Base-by-base conservation (phyloP, 2,888 invertebrate genomes). In the Hydrotaea diabolus region DNA sequence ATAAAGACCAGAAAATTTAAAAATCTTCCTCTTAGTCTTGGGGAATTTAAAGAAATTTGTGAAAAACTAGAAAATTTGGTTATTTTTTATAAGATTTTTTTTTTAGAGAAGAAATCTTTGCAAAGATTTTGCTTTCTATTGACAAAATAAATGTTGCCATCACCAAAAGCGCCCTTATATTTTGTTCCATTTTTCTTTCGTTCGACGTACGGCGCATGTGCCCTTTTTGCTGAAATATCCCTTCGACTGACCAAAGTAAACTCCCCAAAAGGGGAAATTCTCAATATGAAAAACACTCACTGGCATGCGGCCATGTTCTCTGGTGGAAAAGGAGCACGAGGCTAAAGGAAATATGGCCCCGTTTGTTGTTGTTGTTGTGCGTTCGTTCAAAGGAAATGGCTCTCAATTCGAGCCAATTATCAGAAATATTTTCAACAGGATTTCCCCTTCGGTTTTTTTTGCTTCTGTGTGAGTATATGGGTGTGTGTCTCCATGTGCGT, bases 271-370 rank as follows among this genome's bases (percentile, higher is more conserved):
- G 85, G 85, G 85, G 85, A 85, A 85, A 82, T 80, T 57, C 55
- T 49, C 76, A 78, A 23, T 55, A 11, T 17, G n/a, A 49, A 43
- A n/a, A n/a, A n/a, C n/a, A 66, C 43, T 66, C 9, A 19, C 9
- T n/a, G n/a, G 21, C 2, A 49, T 11, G 69, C 81, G 84, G 84
- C 84, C 84, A 84, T 84, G 62, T 85, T 85, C 85, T 85, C 85
- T 31, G 31, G 69, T 55, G 55, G 39, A 31, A 62, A 0, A n/a
- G 62, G 26, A 11, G 26, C 26, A 43, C n/a, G 49, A 59, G 62
- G 62, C 78, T 23, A 59, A 81, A 86, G 82, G 85, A 86, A 87
- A 87, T 86, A 89, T 89, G 89, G 88, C 88, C 86, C 66, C 86
- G 88, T 85, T 86, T 84, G 71, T 19, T 39, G 8, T 21, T 74